These are phyloP conservation scores for Nudaria mundana DNA, from an alignment of 2,888 invertebrate genomes.

Conservation along the genomic window DNA sequence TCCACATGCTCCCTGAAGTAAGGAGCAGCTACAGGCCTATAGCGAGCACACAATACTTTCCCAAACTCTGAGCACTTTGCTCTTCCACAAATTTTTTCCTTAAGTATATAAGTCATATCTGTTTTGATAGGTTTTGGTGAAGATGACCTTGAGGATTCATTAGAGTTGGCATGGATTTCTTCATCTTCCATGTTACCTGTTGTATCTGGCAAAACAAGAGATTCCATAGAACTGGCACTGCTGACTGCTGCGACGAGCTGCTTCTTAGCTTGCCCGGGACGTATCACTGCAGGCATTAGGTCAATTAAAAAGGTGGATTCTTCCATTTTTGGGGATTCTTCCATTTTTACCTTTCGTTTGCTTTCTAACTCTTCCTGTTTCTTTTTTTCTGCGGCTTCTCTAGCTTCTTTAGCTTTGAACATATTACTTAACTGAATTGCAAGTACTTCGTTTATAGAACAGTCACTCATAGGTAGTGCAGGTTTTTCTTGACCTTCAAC, in stretches of 20 bases:
- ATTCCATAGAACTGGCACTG: slow-evolving; percentile 53
- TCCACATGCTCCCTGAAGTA: slow-evolving; percentile 45
- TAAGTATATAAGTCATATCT: slow-evolving; percentile 61
- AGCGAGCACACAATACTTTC: slow-evolving; percentile 51
- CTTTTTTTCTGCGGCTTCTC: slow-evolving; percentile 33
- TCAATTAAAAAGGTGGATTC: slow-evolving; percentile 56
- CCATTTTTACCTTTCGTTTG: no score
- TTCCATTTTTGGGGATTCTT: slow-evolving; percentile 43
- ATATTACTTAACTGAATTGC: slow-evolving; percentile 64
- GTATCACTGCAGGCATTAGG: slow-evolving; percentile 53
- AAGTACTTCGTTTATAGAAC: slow-evolving; percentile 39
- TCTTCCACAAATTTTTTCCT: slow-evolving; percentile 44
- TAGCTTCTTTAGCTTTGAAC: slow-evolving; percentile 61
- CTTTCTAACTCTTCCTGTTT: slow-evolving; percentile 47
- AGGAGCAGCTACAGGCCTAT: slow-evolving; percentile 53
- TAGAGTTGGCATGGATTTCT: background rate
- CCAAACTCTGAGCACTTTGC: slow-evolving; percentile 61
- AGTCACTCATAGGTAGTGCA: slow-evolving; percentile 28
- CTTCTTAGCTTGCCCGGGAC: slow-evolving; percentile 20
- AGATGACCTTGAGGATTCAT: slow-evolving; percentile 1
- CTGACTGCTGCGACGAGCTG: slow-evolving; percentile 33
- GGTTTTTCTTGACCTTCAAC: background rate
- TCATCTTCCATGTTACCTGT: background rate
- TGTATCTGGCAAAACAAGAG: slow-evolving; percentile 39
- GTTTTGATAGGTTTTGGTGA: slow-evolving; percentile 46